phyloP scores from a whole-genome alignment of 2,113 vertebrate genomes.

The Urocynchramus pylzowi region DNA sequence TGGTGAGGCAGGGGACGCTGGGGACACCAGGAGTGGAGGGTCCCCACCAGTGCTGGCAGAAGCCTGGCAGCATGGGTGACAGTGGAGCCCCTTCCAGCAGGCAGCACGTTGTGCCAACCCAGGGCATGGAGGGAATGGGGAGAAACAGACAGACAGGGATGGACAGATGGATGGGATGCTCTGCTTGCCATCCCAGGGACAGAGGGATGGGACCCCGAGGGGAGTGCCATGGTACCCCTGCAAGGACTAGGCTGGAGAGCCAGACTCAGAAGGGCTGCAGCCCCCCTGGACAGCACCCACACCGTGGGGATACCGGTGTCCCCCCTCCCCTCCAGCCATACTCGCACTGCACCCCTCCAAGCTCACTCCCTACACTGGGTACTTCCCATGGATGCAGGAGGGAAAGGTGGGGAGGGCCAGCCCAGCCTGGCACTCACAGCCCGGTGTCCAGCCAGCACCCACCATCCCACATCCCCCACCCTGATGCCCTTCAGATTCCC shows the following conservation, averaged over 20 bases:
- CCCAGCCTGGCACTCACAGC: not conserved
- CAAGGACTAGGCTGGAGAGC: fast-evolving
- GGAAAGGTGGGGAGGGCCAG: not conserved
- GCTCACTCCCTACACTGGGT: not conserved
- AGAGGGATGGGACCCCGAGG: fast-evolving
- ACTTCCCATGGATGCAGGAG: not conserved
- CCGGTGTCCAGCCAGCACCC: not conserved
- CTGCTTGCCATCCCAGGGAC: fast-evolving
- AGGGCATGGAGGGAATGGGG: not conserved
- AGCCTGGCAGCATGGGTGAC: fast-evolving
- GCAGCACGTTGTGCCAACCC: fast-evolving
- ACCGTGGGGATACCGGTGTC: not conserved
- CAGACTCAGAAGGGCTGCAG: fast-evolving
- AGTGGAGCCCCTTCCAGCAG: fast-evolving
- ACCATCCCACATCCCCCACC: not conserved
- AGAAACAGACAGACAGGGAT: fast-evolving
- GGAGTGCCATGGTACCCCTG: not conserved
- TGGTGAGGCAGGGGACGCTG: not conserved
- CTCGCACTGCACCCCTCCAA: fast-evolving
- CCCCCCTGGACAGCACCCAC: not conserved
- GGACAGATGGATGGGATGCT: not conserved
- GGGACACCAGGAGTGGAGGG: not conserved
- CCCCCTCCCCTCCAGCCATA: not conserved
- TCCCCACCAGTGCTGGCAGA: not conserved
- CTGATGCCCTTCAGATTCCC: not conserved